These are phyloP conservation scores for Ambastaia sidthimunki DNA, from an alignment of 2,797 vertebrate species.

Conservation along the genomic window DNA sequence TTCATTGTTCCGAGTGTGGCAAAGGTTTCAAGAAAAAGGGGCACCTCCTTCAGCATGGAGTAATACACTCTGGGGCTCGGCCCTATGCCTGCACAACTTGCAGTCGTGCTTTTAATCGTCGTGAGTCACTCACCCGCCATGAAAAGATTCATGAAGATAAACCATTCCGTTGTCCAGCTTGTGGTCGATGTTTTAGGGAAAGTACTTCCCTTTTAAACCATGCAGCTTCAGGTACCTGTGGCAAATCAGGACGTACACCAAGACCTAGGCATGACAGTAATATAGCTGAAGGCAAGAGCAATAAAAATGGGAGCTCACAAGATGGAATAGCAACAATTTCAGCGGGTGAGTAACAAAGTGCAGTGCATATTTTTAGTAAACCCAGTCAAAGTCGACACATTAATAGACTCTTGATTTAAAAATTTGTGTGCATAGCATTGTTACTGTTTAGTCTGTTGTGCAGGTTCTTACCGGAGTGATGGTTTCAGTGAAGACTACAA, in stretches of 20 bases:
- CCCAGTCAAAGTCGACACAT: slow-evolving; percentile 38
- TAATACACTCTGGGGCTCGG: slow-evolving; percentile 89
- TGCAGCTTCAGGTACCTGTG: slow-evolving; percentile 85
- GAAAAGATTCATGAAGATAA: slow-evolving; percentile 93
- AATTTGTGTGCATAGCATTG: slow-evolving; percentile 59
- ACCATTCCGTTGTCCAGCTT: slow-evolving; percentile 90
- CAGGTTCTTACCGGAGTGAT: slow-evolving; percentile 73
- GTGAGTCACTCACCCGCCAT: slow-evolving; percentile 93
- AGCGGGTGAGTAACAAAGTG: slow-evolving; percentile 60
- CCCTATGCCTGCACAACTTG: slow-evolving; percentile 91
- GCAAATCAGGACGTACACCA: slow-evolving; percentile 83
- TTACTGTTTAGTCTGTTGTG: slow-evolving; percentile 85
- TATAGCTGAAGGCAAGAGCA: slow-evolving; percentile 79
- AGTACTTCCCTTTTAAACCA: slow-evolving; percentile 86
- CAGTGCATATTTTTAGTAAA: slow-evolving; percentile 39
- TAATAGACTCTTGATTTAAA: slow-evolving; percentile 48
- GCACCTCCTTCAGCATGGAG: slow-evolving; percentile 92
- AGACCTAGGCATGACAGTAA: slow-evolving; percentile 74
- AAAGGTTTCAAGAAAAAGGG: slow-evolving; percentile 95
- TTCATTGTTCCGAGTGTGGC: slow-evolving; percentile 90
- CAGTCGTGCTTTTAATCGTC: slow-evolving; percentile 92
- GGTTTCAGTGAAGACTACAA: slow-evolving; percentile 75
- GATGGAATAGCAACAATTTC: slow-evolving; percentile 75
- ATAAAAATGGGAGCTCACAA: slow-evolving; percentile 74
- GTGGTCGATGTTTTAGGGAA: slow-evolving; percentile 86